Percentiles rank a stretch among this genome's conserved stretches.
phyloP scores from a whole-genome alignment of 2,113 vertebrate genomes.

The Leptosomus discolor region DNA sequence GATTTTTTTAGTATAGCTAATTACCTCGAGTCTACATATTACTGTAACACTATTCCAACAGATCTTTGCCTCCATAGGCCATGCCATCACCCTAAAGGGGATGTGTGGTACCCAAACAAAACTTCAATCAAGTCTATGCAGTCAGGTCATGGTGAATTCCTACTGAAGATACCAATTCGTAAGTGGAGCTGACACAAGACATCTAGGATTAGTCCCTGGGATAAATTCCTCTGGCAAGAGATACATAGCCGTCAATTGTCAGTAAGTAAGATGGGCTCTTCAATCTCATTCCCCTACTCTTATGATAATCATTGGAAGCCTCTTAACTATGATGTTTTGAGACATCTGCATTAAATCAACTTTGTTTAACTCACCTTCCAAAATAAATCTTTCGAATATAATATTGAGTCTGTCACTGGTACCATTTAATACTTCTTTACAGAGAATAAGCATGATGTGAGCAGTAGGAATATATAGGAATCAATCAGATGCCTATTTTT shows the following conservation, averaged over 20 bases:
- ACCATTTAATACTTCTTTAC: background rate
- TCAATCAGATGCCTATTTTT: background rate
- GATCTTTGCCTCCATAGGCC: background rate
- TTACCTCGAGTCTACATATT: background rate
- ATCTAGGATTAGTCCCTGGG: background rate
- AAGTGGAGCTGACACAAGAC: background rate
- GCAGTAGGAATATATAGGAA: background rate
- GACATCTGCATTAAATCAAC: background rate
- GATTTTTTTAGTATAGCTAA: background rate
- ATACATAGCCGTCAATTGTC: background rate
- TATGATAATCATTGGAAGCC: background rate
- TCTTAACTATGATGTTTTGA: background rate
- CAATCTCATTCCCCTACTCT: background rate
- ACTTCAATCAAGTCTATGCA: no score
- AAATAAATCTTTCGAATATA: background rate
- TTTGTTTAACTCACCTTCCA: background rate
- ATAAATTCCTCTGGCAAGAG: background rate
- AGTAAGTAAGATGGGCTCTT: background rate
- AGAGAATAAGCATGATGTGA: background rate
- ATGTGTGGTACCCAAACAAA: background rate
- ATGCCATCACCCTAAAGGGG: background rate
- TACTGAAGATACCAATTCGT: background rate
- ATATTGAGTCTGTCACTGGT: background rate
- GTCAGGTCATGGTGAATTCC: background rate
- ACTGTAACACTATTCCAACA: background rate